These are phyloP conservation scores for Coelopa frigida DNA, from an alignment of 1,140 invertebrate species.

Conservation along the genomic window DNA sequence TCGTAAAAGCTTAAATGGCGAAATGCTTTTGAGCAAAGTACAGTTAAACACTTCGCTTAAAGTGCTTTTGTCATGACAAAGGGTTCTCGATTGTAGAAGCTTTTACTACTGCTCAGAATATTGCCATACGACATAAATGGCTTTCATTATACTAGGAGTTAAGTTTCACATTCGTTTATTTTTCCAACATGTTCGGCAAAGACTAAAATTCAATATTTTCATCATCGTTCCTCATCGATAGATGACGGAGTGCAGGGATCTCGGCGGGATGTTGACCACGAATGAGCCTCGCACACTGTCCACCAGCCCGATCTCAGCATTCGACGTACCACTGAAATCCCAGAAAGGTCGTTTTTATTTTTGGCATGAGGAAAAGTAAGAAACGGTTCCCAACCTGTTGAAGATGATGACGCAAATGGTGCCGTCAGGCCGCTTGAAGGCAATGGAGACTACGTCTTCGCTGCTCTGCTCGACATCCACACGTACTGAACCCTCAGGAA, in stretches of 20 bases:
- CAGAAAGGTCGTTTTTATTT: no score
- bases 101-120: no score
- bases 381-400: slow-evolving; percentile 50
- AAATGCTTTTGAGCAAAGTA: no score
- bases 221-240: slow-evolving; percentile 20
- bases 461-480: slow-evolving; percentile 36
- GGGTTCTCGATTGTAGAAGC: no score
- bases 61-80: no score
- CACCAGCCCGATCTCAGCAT: slow-evolving; percentile 23
- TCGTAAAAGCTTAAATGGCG: no score
- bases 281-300: slow-evolving; percentile 26
- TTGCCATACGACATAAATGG: no score
- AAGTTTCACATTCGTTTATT: no score
- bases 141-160: no score
- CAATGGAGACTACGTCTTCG: slow-evolving; percentile 41
- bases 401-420: slow-evolving; percentile 52
- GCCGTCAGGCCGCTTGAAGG: slow-evolving; percentile 53
- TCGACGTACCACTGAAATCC: slow-evolving; percentile 24
- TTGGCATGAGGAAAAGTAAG: neutral
- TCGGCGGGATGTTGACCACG: slow-evolving; percentile 27
- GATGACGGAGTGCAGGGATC: slow-evolving; percentile 34
- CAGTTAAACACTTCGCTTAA: no score
- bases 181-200: no score
- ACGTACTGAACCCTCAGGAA: slow-evolving; percentile 55
- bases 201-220: no score